Base-by-base conservation (phyloP, 1,140 invertebrate genomes). In the Rhizoglyphus robini region DNA sequence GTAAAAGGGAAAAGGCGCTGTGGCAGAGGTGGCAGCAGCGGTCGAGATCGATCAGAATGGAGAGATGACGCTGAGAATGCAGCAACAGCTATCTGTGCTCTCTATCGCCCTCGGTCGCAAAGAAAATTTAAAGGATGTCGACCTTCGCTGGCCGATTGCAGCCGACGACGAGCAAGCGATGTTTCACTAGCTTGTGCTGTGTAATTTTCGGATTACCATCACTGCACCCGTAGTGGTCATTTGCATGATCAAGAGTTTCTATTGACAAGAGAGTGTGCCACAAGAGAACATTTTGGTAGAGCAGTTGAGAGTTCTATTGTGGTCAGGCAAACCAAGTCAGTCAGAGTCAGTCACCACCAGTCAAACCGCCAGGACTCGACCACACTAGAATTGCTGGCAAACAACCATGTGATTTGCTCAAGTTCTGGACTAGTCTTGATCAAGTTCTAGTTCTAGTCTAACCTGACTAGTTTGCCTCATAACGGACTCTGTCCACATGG, bases 61-160 rank as follows among this genome's bases (percentile, higher is more conserved):
- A 11, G 36, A 54, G 51, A 54, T 32, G 51, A 54, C 41, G 51
- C 51, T 25, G 51, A 54, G 51, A 54, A 32, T 54, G 51, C 20
- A 54, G 51, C 8, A 5, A 32, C 51, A 46, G 51, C 51, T 54
- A 54, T 54, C 51, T 54, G 51, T 8, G 51, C 51, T 54, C 31
- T 25, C 51, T 54, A 54, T 54, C 51, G 51, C 8, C 41, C 41
- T 54, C 5, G 51, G 20, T 23, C 51, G 51, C 51, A 15, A 54
- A 54, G 8, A 23, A 54, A 54, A 54, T 32, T 25, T 32, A 27
- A 54, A 54, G 51, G 51, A 54, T 54, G 51, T 54, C 51, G 51
- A 54, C 51, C 51, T 54, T 54, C 51, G 51, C 15, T 15, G 51
- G 23, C 23, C 23, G 51, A 23, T 8, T 54, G 51, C 20, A 15